Evolutionary conservation across 2,113 vertebrate genomes (phyloP).

Genomic region (Cyphomyrus plagiostoma): DNA sequence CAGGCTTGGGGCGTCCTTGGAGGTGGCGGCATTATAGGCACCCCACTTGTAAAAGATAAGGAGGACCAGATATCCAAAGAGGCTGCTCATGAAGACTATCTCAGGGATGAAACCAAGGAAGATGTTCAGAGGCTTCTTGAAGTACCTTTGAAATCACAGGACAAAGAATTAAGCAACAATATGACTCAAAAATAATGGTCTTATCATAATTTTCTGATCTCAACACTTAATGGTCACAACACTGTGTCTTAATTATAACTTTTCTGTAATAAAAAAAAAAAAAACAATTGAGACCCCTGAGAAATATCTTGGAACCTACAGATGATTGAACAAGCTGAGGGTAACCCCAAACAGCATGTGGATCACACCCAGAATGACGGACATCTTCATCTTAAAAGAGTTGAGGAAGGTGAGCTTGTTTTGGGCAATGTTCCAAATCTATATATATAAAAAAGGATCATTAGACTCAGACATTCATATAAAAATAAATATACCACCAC

Average conservation of each 20-base stretch:
- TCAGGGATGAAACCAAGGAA: slow-evolving; percentile 94
- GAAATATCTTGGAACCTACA: slow-evolving; percentile 57
- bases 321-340: slow-evolving; percentile 87
- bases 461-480: neutral
- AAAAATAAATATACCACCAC: neutral
- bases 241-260: neutral
- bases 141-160: slow-evolving; percentile 67
- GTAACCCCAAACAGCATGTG: slow-evolving; percentile 94
- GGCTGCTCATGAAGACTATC: slow-evolving; percentile 83
- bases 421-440: slow-evolving; percentile 93
- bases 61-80: slow-evolving; percentile 90
- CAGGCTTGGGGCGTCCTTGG: slow-evolving; percentile 81
- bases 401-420: slow-evolving; percentile 97
- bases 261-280: neutral
- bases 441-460: slow-evolving; percentile 21
- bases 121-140: slow-evolving; percentile 89
- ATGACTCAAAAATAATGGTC: neutral
- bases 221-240: neutral
- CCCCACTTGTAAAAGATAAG: slow-evolving; percentile 93
- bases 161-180: neutral
- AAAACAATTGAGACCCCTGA: neutral
- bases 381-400: slow-evolving; percentile 99
- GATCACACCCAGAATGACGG: slow-evolving; percentile 83
- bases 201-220: neutral
- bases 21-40: slow-evolving; percentile 69